Conservation (phyloP, 2,888 invertebrate genomes). For the Heliconius erato region DNA sequence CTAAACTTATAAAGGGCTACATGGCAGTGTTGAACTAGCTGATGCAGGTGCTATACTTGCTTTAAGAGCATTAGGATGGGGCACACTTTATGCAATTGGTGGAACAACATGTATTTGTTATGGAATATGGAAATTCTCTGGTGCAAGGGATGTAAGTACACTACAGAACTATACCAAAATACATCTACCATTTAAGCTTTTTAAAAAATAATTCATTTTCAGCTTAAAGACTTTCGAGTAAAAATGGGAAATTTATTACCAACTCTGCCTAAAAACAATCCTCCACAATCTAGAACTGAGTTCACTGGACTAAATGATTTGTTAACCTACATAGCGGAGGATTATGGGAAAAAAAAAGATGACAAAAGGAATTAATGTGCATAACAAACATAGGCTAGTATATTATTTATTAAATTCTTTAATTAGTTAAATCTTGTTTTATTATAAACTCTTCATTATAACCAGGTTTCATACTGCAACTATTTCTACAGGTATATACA, state of each 20-base stretch:
- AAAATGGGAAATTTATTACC: slow-evolving; percentile 93
- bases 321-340: slow-evolving; percentile 90
- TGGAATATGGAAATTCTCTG: slow-evolving; percentile 95
- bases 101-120: slow-evolving; percentile 93
- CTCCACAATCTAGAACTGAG: slow-evolving; percentile 93
- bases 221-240: slow-evolving; percentile 93
- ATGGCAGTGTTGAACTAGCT: slow-evolving; percentile 86
- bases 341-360: slow-evolving; percentile 75
- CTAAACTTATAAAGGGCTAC: slow-evolving; percentile 74
- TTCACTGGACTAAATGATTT: slow-evolving; percentile 94
- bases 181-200: background rate
- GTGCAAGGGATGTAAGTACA: slow-evolving; percentile 91
- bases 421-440: slow-evolving; percentile 91
- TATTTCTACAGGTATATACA: slow-evolving; percentile 93
- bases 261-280: slow-evolving; percentile 90
- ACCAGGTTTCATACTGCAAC: slow-evolving; percentile 88
- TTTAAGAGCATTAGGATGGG: slow-evolving; percentile 94
- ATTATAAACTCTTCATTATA: slow-evolving; percentile 93
- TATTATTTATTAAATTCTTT: slow-evolving; percentile 51
- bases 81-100: slow-evolving; percentile 93
- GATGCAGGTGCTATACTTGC: slow-evolving; percentile 94
- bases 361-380: slow-evolving; percentile 29
- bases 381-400: slow-evolving; percentile 19
- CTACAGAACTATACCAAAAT: background rate
- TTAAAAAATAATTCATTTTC: slow-evolving; percentile 29